A percentile compares a stretch with the other conserved stretches of the same genome.
Evolutionary conservation across 1,140 invertebrate genomes (phyloP).

Genomic region (Rhagoletis pomonella): DNA sequence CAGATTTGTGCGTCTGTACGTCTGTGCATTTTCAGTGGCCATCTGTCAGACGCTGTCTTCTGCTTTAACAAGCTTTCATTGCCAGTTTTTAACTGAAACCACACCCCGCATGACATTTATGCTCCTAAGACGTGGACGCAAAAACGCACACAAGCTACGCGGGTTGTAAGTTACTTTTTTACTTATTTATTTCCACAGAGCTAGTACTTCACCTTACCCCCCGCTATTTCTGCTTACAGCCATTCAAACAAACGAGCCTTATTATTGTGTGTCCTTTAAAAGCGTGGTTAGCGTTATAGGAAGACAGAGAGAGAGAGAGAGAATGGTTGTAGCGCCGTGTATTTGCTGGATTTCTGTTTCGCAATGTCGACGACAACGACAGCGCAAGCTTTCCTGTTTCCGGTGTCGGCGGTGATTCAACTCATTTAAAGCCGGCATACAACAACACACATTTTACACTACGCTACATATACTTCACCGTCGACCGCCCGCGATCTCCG

Average conservation of each 20-base stretch:
- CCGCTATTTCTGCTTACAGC: not conserved
- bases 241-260: constrained; percentile 45
- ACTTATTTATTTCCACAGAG: not conserved
- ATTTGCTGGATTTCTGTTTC: not conserved
- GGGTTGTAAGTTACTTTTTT: not conserved
- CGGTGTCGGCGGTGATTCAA: constrained; percentile 2
- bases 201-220: not conserved
- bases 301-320: not conserved
- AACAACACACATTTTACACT: not conserved
- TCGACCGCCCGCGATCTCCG: not conserved
- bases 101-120: constrained; percentile 5
- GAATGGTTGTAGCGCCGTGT: not conserved
- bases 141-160: not conserved
- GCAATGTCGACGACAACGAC: constrained; percentile 30
- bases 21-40: not conserved
- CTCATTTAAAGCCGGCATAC: constrained; percentile 22
- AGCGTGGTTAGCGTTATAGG: not conserved
- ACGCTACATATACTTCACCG: not conserved
- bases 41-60: constrained; percentile 16
- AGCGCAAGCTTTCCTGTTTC: constrained; percentile 36
- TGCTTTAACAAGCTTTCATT: constrained; percentile 33
- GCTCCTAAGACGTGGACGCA: no score
- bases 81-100: constrained; percentile 21
- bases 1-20: not conserved
- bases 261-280: constrained; percentile 45